phyloP scores from a whole-genome alignment of 2,797 vertebrate species.

The Champsocephalus gunnari region DNA sequence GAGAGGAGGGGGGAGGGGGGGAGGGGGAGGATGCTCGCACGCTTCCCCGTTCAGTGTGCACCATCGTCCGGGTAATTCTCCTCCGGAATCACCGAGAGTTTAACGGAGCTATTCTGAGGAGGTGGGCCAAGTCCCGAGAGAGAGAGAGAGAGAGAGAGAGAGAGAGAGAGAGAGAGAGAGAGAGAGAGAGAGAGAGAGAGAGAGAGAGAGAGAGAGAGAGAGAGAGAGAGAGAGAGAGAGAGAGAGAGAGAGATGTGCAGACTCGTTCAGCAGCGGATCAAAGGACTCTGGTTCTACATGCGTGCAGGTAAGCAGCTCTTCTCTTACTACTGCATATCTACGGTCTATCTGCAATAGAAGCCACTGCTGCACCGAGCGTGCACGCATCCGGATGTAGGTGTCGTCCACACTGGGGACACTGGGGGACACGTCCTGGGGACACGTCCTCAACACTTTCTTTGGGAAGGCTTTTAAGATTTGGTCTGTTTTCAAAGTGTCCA shows the following conservation, averaged over 20 bases:
- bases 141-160: constrained; percentile 31
- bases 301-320: constrained; percentile 56
- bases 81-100: constrained; percentile 56
- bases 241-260: constrained; percentile 44
- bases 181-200: constrained; percentile 16
- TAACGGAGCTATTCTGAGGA: constrained; percentile 76
- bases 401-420: too few relatives aligned
- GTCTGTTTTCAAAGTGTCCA: too few relatives aligned
- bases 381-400: too few relatives aligned
- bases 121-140: constrained; percentile 75
- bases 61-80: constrained; percentile 45
- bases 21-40: constrained; percentile 18
- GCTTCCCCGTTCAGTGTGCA: constrained; percentile 28
- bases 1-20: background rate
- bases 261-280: constrained; percentile 42
- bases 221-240: constrained; percentile 23
- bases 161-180: constrained; percentile 25
- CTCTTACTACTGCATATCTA: background rate
- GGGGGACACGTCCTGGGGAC: too few relatives aligned
- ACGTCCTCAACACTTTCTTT: too few relatives aligned
- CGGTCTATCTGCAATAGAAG: too few relatives aligned
- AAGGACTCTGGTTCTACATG: constrained; percentile 35
- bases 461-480: too few relatives aligned
- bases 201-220: constrained; percentile 13
- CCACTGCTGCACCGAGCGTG: too few relatives aligned